Evolutionary conservation across 2,888 invertebrate genomes (phyloP), one percentile per base, ranked within the genome.

Genomic region (Dendrolimus houi): DNA sequence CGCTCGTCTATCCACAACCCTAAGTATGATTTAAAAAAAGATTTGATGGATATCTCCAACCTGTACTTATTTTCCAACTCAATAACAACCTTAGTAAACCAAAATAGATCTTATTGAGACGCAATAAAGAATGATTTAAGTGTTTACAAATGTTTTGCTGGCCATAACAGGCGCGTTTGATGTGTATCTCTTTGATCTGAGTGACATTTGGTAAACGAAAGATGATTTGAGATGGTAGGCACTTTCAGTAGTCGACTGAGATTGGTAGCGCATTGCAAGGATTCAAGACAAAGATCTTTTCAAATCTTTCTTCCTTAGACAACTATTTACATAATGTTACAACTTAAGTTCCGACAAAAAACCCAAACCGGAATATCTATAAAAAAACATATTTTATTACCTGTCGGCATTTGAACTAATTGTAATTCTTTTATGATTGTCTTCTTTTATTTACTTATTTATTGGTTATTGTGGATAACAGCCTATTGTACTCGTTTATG

Each of bases 181-280:
- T 82, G 82, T 85, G 66, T 76, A 69, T 68, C 67, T 69, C 87
- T 89, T 88, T 89, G 88, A 89, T 86, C 78, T 83, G 74, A 76
- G 78, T 82, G 85, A 83, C 84, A 82, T 82, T 81, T 70, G 71
- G 84, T 87, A 88, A 83, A 84, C 87, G 81, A 77, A 76, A 71
- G 74, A 84, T 85, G 87, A 85, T 85, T 84, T 75, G 81, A 70
- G 68, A 75, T 65, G 77, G 81, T 68, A 70, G 29, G 80, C 83
- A 77, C 81, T 79, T 72, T 71, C 67, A 69, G 66, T 62, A 68
- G 69, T 67, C 60, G 72, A 68, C 66, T 64, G 75, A 74, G 79
- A 85, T 72, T 72, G 67, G 71, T 67, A 62, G 62, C 74, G 71
- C 67, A 79, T 76, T 79, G 78, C 75, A 70, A 29, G 29, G 29